Percentiles rank a stretch among this genome's conserved stretches.
phyloP scores from a whole-genome alignment of 2,113 vertebrate genomes.

The Ancistrus triradiatus region DNA sequence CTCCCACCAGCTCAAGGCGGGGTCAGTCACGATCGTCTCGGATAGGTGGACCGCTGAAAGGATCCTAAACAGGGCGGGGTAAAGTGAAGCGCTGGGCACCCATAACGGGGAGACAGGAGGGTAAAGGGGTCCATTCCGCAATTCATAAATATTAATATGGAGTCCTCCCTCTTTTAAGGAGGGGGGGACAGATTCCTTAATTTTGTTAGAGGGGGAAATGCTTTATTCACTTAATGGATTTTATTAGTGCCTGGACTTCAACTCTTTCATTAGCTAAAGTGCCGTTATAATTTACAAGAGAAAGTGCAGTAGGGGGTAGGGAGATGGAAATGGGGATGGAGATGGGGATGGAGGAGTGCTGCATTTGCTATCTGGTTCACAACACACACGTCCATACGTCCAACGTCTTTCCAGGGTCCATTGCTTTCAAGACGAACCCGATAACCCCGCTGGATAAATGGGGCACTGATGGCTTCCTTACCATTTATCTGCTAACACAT shows the following conservation, averaged over 20 bases:
- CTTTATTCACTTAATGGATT: conserved; percentile 84
- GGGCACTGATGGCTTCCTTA: not conserved
- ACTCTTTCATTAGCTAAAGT: conserved; percentile 85
- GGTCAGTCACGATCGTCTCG: conserved; percentile 63
- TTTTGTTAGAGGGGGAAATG: conserved; percentile 81
- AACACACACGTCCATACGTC: conserved; percentile 15
- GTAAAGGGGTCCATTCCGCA: conserved; percentile 64
- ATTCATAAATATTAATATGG: conserved; percentile 83
- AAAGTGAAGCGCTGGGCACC: conserved; percentile 37
- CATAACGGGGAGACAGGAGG: conserved; percentile 53
- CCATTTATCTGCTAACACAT: conserved; percentile 9
- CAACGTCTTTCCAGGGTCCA: conserved; percentile 24
- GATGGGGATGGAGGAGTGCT: conserved; percentile 37
- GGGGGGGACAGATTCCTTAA: conserved; percentile 75
- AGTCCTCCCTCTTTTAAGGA: conserved; percentile 63
- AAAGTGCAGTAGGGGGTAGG: conserved; percentile 45
- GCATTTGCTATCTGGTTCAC: conserved; percentile 24
- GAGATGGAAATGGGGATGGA: conserved; percentile 38
- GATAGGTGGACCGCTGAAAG: conserved; percentile 68
- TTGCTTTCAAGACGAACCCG: conserved; percentile 37
- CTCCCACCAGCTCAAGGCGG: conserved; percentile 63
- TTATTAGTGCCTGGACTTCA: conserved; percentile 79
- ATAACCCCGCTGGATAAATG: conserved; percentile 18
- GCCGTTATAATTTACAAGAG: conserved; percentile 81
- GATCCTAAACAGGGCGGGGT: conserved; percentile 61